Percentiles rank a stretch among this genome's conserved stretches.
Conservation (phyloP, 2,113 vertebrate genomes). For the Stigmatopora argus region DNA sequence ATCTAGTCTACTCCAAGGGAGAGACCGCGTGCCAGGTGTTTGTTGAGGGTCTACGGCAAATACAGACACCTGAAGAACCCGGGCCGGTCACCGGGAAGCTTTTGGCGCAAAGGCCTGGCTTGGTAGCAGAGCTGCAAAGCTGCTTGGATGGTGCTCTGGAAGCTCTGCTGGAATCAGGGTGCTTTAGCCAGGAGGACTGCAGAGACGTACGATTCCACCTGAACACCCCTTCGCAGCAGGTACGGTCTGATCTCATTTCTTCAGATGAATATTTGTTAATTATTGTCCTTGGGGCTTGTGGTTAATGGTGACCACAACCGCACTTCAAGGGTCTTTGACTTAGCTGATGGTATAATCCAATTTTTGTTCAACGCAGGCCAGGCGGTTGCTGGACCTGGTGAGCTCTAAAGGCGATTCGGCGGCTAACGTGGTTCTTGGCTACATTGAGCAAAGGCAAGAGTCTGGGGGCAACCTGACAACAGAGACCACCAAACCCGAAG, state of each 20-base stretch:
- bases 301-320: no score
- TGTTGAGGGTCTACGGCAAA: slow-evolving; percentile 53
- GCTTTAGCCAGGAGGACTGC: slow-evolving; percentile 69
- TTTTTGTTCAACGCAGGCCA: slow-evolving; percentile 56
- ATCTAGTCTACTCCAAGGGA: slow-evolving; percentile 72
- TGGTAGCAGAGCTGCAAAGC: slow-evolving; percentile 66
- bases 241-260: slow-evolving; percentile 20
- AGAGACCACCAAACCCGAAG: slow-evolving; percentile 36
- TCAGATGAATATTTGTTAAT: neutral
- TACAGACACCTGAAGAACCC: slow-evolving; percentile 52
- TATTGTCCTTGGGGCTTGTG: neutral
- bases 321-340: neutral
- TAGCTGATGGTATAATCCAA: neutral
- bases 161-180: slow-evolving; percentile 50
- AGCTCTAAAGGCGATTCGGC: slow-evolving; percentile 67
- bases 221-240: slow-evolving; percentile 77
- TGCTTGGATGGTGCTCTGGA: slow-evolving; percentile 62
- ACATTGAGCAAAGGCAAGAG: slow-evolving; percentile 50
- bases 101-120: slow-evolving; percentile 59
- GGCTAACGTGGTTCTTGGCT: slow-evolving; percentile 62
- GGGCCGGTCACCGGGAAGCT: slow-evolving; percentile 38
- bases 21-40: slow-evolving; percentile 59
- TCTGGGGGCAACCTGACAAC: slow-evolving; percentile 12
- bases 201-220: slow-evolving; percentile 71
- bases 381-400: slow-evolving; percentile 71